Percentiles rank a stretch among this genome's conserved stretches.
phyloP scores from a whole-genome alignment of 2,113 vertebrate species.

The Atrichornis clamosus region DNA sequence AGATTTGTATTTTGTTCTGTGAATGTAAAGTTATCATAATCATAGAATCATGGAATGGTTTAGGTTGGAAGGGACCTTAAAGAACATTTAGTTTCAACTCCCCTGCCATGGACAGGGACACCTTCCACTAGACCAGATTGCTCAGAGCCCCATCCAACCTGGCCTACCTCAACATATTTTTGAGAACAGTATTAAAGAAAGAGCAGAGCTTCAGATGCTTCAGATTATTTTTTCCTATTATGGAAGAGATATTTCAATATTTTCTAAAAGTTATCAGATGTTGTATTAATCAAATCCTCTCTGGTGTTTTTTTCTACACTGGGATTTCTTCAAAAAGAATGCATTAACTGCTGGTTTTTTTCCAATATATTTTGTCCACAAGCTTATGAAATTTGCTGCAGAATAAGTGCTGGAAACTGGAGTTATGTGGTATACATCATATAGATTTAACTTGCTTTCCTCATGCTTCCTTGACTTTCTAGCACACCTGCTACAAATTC shows the following conservation, averaged over 20 bases:
- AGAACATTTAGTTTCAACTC: not conserved
- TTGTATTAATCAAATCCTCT: not conserved
- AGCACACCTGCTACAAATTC: constrained; percentile 7
- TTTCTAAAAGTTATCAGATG: not conserved
- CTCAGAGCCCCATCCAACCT: not conserved
- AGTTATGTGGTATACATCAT: not conserved
- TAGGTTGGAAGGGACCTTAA: not conserved
- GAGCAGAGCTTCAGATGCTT: not conserved
- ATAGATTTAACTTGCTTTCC: not conserved
- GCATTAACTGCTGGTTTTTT: not conserved
- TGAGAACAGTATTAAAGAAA: not conserved
- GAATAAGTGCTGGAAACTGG: not conserved
- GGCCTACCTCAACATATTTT: not conserved
- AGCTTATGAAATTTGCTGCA: not conserved
- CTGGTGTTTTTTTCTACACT: not conserved
- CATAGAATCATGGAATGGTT: not conserved
- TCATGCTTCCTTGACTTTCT: not conserved
- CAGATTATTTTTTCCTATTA: not conserved
- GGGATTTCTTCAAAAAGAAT: not conserved
- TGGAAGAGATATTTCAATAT: not conserved
- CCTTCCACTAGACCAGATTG: not conserved
- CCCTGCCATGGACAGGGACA: not conserved
- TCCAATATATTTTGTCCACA: not conserved
- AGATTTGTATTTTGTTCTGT: not conserved
- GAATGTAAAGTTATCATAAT: not conserved